Conservation (phyloP, 1,140 invertebrate species). For the Tetragonula clypearis region DNA sequence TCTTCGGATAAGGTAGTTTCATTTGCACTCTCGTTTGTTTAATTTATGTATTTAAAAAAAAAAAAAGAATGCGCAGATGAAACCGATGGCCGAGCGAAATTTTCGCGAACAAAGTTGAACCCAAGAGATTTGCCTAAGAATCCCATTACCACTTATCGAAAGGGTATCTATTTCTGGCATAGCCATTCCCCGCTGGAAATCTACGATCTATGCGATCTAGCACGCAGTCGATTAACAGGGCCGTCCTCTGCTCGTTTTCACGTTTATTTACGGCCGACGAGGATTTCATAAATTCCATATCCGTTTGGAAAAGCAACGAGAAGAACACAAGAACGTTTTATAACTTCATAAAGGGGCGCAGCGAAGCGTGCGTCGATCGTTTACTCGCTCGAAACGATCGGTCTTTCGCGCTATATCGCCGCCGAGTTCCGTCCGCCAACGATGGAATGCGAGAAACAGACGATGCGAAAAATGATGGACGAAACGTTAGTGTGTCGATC, state of each 20-base stretch:
- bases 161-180: not conserved
- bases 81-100: not conserved
- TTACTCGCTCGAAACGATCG: not conserved
- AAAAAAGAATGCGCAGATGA: no score
- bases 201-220: not conserved
- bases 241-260: not conserved
- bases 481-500: conserved; percentile 44
- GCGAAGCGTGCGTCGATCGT: conserved; percentile 42
- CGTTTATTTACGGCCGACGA: not conserved
- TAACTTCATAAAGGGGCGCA: conserved; percentile 47
- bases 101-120: not conserved
- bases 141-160: not conserved
- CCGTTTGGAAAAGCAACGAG: not conserved
- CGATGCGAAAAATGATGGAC: conserved; percentile 27
- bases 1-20: no score
- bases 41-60: no score
- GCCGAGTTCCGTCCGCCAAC: not conserved
- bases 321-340: conserved; percentile 29
- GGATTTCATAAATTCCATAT: conserved; percentile 22
- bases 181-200: not conserved
- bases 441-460: conserved; percentile 33
- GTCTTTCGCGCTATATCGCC: conserved; percentile 5
- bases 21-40: no score
- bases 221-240: not conserved
- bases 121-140: not conserved